These are phyloP conservation scores for Limnephilus auricula DNA, from an alignment of 2,888 invertebrate genomes.

Conservation along the genomic window DNA sequence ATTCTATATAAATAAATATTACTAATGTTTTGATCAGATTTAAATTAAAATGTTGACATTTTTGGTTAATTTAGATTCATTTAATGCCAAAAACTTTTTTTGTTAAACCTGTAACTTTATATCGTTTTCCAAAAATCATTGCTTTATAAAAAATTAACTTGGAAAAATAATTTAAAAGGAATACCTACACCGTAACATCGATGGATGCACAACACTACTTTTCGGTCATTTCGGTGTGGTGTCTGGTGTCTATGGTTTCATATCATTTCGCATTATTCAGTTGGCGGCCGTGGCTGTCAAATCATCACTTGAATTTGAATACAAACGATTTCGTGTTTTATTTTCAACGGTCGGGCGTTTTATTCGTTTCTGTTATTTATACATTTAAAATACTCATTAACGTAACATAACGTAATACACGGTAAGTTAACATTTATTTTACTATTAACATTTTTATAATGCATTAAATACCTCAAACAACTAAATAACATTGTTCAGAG, in stretches of 20 bases:
- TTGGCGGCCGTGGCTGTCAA: constrained; percentile 25
- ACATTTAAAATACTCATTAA: background rate
- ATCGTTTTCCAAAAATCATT: background rate
- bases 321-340: background rate
- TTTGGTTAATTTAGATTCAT: background rate
- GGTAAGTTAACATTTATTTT: background rate
- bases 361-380: too few relatives aligned
- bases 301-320: background rate
- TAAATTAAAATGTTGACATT: background rate
- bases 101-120: background rate
- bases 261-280: background rate
- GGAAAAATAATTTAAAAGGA: background rate
- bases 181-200: background rate
- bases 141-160: background rate
- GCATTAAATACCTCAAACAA: background rate
- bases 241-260: background rate
- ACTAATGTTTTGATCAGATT: background rate
- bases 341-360: background rate
- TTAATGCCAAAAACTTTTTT: background rate
- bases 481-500: background rate
- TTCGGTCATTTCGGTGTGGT: too few relatives aligned
- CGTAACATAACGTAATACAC: background rate
- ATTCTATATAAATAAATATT: background rate
- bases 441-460: background rate
- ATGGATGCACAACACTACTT: constrained; percentile 2